phyloP scores from a whole-genome alignment of 2,113 vertebrate species.

The Melierax canorus region DNA sequence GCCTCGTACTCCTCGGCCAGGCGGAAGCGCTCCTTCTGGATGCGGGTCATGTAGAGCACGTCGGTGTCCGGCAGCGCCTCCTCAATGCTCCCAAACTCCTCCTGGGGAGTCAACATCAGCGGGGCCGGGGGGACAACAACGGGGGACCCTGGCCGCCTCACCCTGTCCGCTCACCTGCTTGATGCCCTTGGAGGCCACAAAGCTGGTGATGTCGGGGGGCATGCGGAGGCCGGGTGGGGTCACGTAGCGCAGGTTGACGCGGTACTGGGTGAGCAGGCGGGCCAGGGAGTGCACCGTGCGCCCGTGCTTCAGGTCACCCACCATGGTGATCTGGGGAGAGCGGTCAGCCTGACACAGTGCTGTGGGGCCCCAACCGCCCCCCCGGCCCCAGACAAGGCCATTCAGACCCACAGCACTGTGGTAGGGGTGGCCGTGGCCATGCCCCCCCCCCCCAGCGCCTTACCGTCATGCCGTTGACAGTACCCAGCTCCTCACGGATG shows the following conservation, averaged over 20 bases:
- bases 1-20: slow-evolving; percentile 84
- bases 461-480: slow-evolving; percentile 97
- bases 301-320: slow-evolving; percentile 95
- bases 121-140: fast-evolving
- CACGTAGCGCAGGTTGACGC: slow-evolving; percentile 91
- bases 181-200: slow-evolving; percentile 89
- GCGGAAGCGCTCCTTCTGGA: slow-evolving; percentile 92
- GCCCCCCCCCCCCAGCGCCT: background rate
- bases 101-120: slow-evolving; percentile 63
- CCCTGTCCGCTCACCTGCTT: slow-evolving; percentile 81
- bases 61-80: slow-evolving; percentile 92
- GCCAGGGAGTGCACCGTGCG: slow-evolving; percentile 95
- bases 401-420: background rate
- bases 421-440: fast-evolving
- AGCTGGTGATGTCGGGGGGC: slow-evolving; percentile 85
- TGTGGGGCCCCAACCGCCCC: too few species aligned
- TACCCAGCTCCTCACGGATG: slow-evolving; percentile 97
- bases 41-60: slow-evolving; percentile 94
- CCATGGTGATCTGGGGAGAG: slow-evolving; percentile 89
- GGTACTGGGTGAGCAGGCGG: slow-evolving; percentile 92
- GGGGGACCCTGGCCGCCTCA: fast-evolving
- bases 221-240: slow-evolving; percentile 87
- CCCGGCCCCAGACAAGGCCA: fast-evolving
- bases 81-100: slow-evolving; percentile 93
- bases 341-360: background rate